Percentiles rank a stretch among this genome's conserved stretches.
phyloP scores from a whole-genome alignment of 1,140 invertebrate genomes.

The Pemphigus obesinymphae region DNA sequence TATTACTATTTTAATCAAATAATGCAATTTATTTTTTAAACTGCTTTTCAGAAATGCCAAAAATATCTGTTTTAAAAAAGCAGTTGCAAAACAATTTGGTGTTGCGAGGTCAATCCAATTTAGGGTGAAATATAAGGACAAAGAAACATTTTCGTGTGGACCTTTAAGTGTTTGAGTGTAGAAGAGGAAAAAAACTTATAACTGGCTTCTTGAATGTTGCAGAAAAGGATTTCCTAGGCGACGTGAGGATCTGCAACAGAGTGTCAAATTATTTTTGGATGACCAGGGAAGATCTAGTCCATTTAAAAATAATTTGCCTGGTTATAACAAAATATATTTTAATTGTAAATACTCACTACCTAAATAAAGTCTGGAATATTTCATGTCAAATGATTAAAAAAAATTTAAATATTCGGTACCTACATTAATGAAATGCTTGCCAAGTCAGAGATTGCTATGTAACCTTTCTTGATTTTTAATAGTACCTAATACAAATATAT shows the following conservation, averaged over 20 bases:
- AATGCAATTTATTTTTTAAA: background rate
- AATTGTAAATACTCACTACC: background rate
- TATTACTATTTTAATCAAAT: background rate
- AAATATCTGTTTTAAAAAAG: background rate
- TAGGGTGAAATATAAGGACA: constrained; percentile 35
- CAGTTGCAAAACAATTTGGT: background rate
- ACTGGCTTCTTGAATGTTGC: background rate
- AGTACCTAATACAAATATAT: no score
- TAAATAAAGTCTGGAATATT: background rate
- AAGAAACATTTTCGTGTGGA: background rate
- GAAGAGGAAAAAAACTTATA: background rate
- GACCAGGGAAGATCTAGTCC: background rate
- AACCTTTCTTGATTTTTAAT: no score
- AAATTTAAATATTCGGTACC: background rate
- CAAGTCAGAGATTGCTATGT: no score
- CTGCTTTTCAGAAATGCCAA: background rate
- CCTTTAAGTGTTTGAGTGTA: background rate
- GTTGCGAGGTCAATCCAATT: no score
- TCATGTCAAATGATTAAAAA: background rate
- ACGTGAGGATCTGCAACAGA: background rate
- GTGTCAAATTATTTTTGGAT: background rate
- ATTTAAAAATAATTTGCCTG: background rate
- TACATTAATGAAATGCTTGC: no score
- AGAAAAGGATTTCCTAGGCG: background rate
- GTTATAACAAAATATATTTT: background rate